Evolutionary conservation across 2,113 vertebrate species (phyloP).

Genomic region (Lota lota): DNA sequence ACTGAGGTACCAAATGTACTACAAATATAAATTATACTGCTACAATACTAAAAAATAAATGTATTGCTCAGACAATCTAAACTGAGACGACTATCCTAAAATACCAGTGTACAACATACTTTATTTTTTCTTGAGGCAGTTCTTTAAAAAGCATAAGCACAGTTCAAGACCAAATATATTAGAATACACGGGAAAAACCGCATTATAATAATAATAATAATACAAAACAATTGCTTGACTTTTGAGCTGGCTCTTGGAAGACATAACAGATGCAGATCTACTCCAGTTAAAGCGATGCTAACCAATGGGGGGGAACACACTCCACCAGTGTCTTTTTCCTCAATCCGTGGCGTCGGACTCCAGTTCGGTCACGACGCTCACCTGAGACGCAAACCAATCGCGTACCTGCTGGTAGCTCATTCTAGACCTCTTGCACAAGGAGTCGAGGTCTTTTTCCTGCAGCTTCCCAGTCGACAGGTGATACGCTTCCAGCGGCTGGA

Average conservation of each 20-base stretch:
- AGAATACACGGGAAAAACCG: conserved; percentile 58
- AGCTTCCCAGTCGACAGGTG: conserved; percentile 58
- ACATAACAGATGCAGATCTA: conserved; percentile 57
- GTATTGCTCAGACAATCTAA: conserved; percentile 49
- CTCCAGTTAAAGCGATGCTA: conserved; percentile 62
- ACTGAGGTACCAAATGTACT: conserved; percentile 59
- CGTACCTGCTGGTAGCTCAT: conserved; percentile 82
- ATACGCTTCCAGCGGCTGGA: conserved; percentile 64
- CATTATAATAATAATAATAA: conserved; percentile 19
- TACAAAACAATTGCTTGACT: conserved; percentile 43
- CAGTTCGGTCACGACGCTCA: conserved; percentile 64
- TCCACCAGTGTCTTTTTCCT: conserved; percentile 34
- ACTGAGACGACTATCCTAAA: conserved; percentile 42
- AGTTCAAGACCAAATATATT: conserved; percentile 66
- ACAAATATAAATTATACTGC: conserved; percentile 61
- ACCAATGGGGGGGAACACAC: conserved; percentile 34
- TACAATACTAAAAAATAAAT: conserved; percentile 51
- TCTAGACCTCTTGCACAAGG: conserved; percentile 73
- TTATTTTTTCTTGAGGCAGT: conserved; percentile 54
- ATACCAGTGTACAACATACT: conserved; percentile 68
- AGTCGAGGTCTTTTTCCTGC: conserved; percentile 75
- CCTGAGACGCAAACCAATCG: conserved; percentile 81
- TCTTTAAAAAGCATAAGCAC: conserved; percentile 50
- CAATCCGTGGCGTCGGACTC: conserved; percentile 54
- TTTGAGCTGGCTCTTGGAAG: conserved; percentile 53